Percentiles rank a stretch among this genome's conserved stretches.
phyloP scores from a whole-genome alignment of 2,888 invertebrate genomes.

The Aphidoletes aphidimyza region DNA sequence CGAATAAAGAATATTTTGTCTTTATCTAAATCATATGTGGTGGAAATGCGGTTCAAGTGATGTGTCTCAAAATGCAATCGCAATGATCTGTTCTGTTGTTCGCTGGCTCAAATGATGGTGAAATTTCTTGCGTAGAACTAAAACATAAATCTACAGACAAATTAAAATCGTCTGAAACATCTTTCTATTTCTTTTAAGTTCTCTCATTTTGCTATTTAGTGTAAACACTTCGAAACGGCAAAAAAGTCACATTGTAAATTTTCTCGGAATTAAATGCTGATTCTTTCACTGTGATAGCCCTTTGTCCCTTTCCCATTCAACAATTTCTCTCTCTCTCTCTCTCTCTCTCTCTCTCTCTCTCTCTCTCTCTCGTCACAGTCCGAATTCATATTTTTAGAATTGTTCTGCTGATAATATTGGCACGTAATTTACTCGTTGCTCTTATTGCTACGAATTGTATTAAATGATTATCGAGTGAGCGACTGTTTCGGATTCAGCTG shows the following conservation, averaged over 20 bases:
- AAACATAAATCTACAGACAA: no score
- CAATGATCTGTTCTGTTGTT: constrained; percentile 24
- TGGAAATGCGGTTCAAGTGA: constrained; percentile 3
- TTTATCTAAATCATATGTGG: background rate
- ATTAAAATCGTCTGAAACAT: background rate
- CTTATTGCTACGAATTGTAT: no score
- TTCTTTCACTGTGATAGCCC: constrained; percentile 7
- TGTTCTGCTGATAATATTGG: background rate
- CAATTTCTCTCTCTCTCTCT: no score
- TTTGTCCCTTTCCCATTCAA: background rate
- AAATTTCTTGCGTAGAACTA: no score
- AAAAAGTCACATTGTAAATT: background rate
- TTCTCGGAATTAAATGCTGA: background rate
- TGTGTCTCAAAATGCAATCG: background rate
- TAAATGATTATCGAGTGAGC: no score
- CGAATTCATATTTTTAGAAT: constrained; percentile 45
- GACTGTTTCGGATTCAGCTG: no score
- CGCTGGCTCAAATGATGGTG: no score
- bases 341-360: no score
- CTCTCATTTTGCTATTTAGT: no score
- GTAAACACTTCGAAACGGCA: background rate
- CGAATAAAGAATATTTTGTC: background rate
- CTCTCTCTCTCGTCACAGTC: no score
- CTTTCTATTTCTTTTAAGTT: background rate
- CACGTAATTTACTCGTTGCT: background rate